Conservation (phyloP, 2,888 invertebrate genomes). For the Schizotus pectinicornis region DNA sequence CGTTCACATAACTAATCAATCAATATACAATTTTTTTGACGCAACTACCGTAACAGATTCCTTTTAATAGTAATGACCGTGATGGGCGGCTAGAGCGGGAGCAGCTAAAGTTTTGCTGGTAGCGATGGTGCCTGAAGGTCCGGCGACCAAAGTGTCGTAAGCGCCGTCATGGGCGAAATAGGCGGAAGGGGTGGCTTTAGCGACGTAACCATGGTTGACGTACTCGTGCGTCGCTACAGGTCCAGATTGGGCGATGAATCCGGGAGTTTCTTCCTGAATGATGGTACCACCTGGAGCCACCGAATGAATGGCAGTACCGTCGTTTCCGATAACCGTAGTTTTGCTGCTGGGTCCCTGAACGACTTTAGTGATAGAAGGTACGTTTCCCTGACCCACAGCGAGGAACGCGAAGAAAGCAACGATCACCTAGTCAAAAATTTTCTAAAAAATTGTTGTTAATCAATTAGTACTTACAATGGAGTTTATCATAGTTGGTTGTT, state of each 20-base stretch:
- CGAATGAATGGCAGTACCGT: background rate
- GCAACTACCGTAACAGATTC: too few relatives aligned
- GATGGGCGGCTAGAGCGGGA: too few relatives aligned
- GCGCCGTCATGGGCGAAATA: too few relatives aligned
- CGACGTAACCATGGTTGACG: background rate
- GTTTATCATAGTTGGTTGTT: conserved; percentile 33
- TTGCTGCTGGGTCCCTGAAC: conserved; percentile 43
- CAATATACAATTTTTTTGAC: too few relatives aligned
- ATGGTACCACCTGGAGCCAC: background rate
- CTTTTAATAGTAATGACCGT: too few relatives aligned
- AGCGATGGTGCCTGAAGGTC: conserved; percentile 45
- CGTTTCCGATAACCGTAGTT: conserved; percentile 26
- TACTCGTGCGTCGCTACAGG: background rate
- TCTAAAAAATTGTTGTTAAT: background rate
- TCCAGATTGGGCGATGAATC: conserved; percentile 1
- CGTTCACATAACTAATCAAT: too few relatives aligned
- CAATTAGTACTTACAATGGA: conserved; percentile 34
- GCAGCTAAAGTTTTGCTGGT: conserved; percentile 33
- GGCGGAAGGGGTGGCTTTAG: conserved; percentile 26
- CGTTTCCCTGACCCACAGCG: conserved; percentile 29
- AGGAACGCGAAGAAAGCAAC: conserved; percentile 32
- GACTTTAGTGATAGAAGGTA: conserved; percentile 29
- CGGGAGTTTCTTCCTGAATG: background rate
- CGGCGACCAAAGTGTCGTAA: conserved; percentile 32
- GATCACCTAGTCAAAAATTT: conserved; percentile 13